Evolutionary conservation across 2,888 invertebrate genomes (phyloP).

Genomic region (Amblyjoppa proteus): DNA sequence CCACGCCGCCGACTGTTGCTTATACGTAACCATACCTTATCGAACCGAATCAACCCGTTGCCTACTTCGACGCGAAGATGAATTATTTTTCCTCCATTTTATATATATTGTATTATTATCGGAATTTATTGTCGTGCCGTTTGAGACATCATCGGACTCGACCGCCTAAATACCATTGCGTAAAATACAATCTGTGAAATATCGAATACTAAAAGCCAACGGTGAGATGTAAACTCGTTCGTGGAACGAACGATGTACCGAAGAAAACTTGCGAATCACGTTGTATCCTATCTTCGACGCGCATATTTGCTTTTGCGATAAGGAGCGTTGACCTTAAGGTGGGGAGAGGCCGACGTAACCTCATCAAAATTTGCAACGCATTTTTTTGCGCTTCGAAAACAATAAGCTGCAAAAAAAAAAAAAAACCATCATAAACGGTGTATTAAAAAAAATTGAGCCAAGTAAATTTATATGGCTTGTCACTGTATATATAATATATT

Average conservation of each 20-base stretch:
- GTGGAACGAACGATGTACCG: not conserved
- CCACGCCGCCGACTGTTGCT: slow-evolving; percentile 79
- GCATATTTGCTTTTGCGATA: slow-evolving; percentile 40
- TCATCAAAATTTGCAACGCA: not conserved
- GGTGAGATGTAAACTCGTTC: slow-evolving; percentile 6
- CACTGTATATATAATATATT: not conserved
- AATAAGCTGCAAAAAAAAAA: not conserved
- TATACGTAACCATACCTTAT: slow-evolving; percentile 73
- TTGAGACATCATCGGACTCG: not conserved
- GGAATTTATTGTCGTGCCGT: not conserved
- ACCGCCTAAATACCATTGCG: not conserved
- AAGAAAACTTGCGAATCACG: slow-evolving; percentile 20
- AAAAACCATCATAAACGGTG: not conserved
- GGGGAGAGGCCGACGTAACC: not conserved
- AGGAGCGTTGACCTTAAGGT: slow-evolving; percentile 17
- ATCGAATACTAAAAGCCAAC: not conserved
- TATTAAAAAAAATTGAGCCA: not conserved
- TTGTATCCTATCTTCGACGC: not conserved
- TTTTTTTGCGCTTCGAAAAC: not conserved
- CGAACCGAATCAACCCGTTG: slow-evolving; percentile 68
- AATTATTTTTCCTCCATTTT: slow-evolving; percentile 9
- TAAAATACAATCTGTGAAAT: not conserved
- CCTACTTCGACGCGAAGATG: slow-evolving; percentile 47
- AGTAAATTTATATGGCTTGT: not conserved
- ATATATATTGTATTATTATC: too few species aligned